Evolutionary conservation across 2,888 invertebrate genomes (phyloP), one percentile per base, ranked within the genome.

Genomic region (Amphiduros pacificus): DNA sequence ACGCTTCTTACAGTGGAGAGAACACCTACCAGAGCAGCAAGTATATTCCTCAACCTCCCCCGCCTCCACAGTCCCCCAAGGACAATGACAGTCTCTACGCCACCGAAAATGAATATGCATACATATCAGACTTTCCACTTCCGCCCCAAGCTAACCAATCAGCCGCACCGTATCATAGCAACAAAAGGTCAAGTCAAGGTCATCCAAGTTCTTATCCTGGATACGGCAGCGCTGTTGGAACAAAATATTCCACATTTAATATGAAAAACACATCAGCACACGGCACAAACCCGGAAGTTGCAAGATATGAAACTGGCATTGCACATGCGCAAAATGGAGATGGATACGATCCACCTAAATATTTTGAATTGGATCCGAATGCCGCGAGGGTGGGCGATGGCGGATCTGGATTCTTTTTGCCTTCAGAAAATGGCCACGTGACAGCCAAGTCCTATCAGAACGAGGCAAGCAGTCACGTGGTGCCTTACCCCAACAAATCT

Each of bases 41-140:
- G 4, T 44, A 44, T 27, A 50, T 49, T 17, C 51, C 24, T 27
- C 51, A 51, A 5, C 51, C 31, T 31, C 50, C 50, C 40, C 36
- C 48, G 32, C 17, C 27, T 20, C 55, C 60, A 4, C 44, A 36
- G 29, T 55, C 44, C 2, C 54, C 36, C 20, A 54, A 36, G 22
- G 60, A 60, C 26, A 11, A 29, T 4, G 60, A 60, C 31, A 36
- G 41, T 6, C 32, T 32, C 29, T 60, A 55, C 49, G 54, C 52
- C 1, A 58, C 58, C 14, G 60, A 60, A 31, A 60, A 60, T 31
- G 60, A 60, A 40, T 60, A 60, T n/a, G 51, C 60, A 22, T 60
- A 54, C 48, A 60, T 60, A 31, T 40, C 60, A 22, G 60, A 60
- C 17, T 22, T 60, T 9, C 60, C 60, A 3, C 40, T 51, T 22